Conservation (phyloP, 1,140 invertebrate species). For the Drosophila ogumai region DNA sequence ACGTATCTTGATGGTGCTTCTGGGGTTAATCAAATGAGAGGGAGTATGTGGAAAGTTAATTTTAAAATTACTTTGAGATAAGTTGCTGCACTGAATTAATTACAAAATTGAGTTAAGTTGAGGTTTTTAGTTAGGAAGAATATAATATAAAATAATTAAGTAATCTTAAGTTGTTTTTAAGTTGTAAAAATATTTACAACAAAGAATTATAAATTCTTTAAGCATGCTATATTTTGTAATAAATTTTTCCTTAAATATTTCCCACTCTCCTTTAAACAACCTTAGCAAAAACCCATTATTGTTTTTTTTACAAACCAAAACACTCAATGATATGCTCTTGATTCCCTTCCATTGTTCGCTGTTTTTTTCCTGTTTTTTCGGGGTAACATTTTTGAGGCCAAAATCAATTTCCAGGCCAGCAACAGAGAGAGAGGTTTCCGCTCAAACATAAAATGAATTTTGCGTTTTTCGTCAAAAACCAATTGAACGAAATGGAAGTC, state of each 20-base stretch:
- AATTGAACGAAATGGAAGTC: conserved; percentile 69
- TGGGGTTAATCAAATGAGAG: conserved; percentile 15
- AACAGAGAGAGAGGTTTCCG: neutral
- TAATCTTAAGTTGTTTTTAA: too few relatives aligned
- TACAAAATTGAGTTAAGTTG: too few relatives aligned
- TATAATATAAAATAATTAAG: neutral
- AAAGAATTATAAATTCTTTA: too few relatives aligned
- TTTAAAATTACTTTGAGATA: neutral
- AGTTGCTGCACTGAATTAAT: neutral
- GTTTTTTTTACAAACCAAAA: neutral
- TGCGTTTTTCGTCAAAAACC: conserved; percentile 57
- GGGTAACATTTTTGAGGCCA: conserved; percentile 11
- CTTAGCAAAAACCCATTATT: neutral
- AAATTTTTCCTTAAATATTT: neutral
- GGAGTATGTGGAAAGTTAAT: neutral
- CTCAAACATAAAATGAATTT: conserved; percentile 60
- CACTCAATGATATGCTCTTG: neutral
- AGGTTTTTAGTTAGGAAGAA: too few relatives aligned
- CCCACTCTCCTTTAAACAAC: neutral
- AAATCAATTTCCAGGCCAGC: conserved; percentile 23
- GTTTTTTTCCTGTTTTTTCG: neutral
- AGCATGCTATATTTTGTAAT: too few relatives aligned
- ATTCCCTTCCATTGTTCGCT: neutral
- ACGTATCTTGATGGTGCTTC: neutral
- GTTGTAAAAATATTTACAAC: too few relatives aligned